A percentile compares a stretch with the other conserved stretches of the same genome.
Evolutionary conservation across 1,140 invertebrate species (phyloP).

Genomic region (Hyles vespertilio): DNA sequence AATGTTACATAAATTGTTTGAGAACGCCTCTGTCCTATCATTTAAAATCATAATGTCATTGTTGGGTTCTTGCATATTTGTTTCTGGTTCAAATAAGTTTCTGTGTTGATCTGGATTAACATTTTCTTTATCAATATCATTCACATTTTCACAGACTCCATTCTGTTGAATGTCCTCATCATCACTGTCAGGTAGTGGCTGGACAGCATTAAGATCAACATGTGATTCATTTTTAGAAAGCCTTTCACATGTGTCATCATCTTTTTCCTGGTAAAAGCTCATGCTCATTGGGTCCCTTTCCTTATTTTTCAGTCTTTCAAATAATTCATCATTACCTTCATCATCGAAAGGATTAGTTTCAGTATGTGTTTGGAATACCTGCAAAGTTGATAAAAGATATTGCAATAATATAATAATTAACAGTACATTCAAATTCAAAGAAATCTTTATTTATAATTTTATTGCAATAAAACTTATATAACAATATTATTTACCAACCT

Average conservation of each 20-base stretch:
- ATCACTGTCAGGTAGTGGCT: conserved; percentile 77
- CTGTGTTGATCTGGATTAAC: conserved; percentile 38
- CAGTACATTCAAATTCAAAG: no score
- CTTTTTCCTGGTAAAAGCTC: conserved; percentile 81
- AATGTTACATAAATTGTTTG: conserved; percentile 38
- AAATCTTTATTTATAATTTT: no score
- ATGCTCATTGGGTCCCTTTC: conserved; percentile 81
- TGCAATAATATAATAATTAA: no score
- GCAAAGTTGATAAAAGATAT: conserved; percentile 23
- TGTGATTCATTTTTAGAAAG: conserved; percentile 47
- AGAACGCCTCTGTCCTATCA: conserved; percentile 32
- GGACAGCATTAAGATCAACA: conserved; percentile 81
- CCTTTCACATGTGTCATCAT: conserved; percentile 76
- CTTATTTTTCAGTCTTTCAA: conserved; percentile 74
- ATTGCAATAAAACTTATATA: background rate
- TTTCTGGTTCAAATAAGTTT: conserved; percentile 30
- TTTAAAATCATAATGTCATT: conserved; percentile 62
- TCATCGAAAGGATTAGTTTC: conserved; percentile 62
- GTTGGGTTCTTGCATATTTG: conserved; percentile 43
- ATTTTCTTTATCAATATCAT: conserved; percentile 60
- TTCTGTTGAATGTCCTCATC: conserved; percentile 71
- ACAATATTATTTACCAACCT: conserved; percentile 38
- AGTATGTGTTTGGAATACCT: conserved; percentile 64
- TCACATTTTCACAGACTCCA: conserved; percentile 35
- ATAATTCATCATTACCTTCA: conserved; percentile 67